Conservation (phyloP, 2,797 vertebrate genomes). For the Halcyon smyrnensis region DNA sequence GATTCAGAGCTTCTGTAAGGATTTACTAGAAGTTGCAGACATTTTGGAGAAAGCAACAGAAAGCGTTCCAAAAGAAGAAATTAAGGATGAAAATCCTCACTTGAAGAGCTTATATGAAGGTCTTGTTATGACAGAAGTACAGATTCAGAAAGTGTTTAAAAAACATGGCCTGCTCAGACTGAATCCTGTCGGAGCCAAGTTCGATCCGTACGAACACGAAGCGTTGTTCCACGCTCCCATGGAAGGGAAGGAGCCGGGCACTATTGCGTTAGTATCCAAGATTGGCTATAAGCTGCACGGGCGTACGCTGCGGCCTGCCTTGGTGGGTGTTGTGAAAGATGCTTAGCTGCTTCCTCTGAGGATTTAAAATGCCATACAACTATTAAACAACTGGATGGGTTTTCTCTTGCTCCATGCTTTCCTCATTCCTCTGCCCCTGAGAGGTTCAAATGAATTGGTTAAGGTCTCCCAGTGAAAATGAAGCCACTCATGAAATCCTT, state of each 20-base stretch:
- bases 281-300: constrained; percentile 95
- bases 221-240: constrained; percentile 90
- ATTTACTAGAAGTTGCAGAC: constrained; percentile 95
- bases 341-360: constrained; percentile 67
- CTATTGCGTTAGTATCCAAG: constrained; percentile 91
- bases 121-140: constrained; percentile 91
- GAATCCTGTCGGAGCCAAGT: constrained; percentile 90
- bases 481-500: background rate
- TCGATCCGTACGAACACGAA: constrained; percentile 96
- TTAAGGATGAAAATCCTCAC: constrained; percentile 90
- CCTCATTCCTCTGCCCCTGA: background rate
- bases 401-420: background rate
- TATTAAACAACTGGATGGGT: constrained; percentile 32
- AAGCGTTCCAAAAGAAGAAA: constrained; percentile 91
- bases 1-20: constrained; percentile 97
- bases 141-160: constrained; percentile 95
- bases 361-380: constrained; percentile 25
- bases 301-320: constrained; percentile 92
- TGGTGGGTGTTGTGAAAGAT: constrained; percentile 93
- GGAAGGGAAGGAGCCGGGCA: constrained; percentile 91
- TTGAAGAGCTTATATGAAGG: constrained; percentile 95
- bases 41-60: constrained; percentile 95
- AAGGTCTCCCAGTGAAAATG: background rate
- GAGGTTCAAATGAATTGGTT: background rate
- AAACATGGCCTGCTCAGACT: constrained; percentile 92